These are phyloP conservation scores for Canis aureus DNA, from an alignment of 2,113 vertebrate genomes.

Conservation along the genomic window DNA sequence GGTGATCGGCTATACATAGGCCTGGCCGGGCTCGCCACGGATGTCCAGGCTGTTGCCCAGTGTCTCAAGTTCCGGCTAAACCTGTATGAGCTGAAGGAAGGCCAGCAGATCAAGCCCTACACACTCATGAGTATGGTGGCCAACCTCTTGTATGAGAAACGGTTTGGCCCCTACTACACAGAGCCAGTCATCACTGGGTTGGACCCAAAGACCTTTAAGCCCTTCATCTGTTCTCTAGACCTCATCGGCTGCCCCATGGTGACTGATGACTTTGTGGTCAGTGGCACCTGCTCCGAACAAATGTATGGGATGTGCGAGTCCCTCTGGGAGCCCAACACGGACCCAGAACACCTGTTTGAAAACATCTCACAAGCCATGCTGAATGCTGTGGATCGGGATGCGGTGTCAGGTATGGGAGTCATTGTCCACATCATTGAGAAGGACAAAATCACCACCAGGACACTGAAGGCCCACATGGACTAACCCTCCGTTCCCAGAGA, in stretches of 20 bases:
- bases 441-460: conserved; percentile 97
- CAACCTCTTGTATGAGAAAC: conserved; percentile 94
- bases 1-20: conserved; percentile 95
- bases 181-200: conserved; percentile 97
- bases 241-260: conserved; percentile 98
- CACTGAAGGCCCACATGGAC: conserved; percentile 97
- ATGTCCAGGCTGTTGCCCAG: conserved; percentile 98
- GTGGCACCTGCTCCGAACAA: conserved; percentile 95
- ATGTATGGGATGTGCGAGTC: conserved; percentile 99
- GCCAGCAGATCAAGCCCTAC: conserved; percentile 97
- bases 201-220: conserved; percentile 92
- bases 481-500: conserved; percentile 80
- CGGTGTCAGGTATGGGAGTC: conserved; percentile 97
- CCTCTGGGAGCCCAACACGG: conserved; percentile 97
- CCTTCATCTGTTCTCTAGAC: conserved; percentile 97
- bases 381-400: conserved; percentile 96
- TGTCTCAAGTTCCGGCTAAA: conserved; percentile 97
- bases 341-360: conserved; percentile 96
- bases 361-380: conserved; percentile 98
- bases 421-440: conserved; percentile 97
- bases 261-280: conserved; percentile 97
- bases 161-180: conserved; percentile 98
- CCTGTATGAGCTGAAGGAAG: conserved; percentile 97
- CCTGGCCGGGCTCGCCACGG: conserved; percentile 96
- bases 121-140: conserved; percentile 99